Conservation (phyloP, 2,888 invertebrate genomes). For the Calliphora vomitoria region DNA sequence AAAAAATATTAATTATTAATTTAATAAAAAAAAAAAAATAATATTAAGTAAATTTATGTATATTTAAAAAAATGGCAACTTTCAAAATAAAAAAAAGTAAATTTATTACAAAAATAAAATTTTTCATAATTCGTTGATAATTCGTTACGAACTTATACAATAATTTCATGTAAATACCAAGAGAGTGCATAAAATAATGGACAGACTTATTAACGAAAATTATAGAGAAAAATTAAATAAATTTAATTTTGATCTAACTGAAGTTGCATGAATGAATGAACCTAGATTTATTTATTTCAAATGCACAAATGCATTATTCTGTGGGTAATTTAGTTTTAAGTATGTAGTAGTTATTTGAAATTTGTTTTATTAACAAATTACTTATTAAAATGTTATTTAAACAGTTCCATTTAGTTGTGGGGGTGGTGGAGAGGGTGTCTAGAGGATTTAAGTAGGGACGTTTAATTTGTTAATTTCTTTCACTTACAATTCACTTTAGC, state of each 20-base stretch:
- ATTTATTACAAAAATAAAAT: slow-evolving; percentile 50
- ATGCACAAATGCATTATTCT: slow-evolving; percentile 54
- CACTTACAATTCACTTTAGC: slow-evolving; percentile 62
- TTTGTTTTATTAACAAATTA: slow-evolving; percentile 31
- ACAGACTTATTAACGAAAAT: slow-evolving; percentile 25
- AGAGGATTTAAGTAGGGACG: neutral
- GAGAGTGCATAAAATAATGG: neutral
- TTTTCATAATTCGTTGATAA: slow-evolving; percentile 71
- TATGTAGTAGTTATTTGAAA: slow-evolving; percentile 11
- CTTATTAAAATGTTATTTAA: neutral
- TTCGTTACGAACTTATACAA: slow-evolving; percentile 60
- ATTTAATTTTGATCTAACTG: slow-evolving; percentile 34
- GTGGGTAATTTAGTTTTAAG: slow-evolving; percentile 37
- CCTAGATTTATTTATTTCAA: neutral
- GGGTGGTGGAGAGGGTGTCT: neutral
- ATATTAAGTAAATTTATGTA: slow-evolving; percentile 53
- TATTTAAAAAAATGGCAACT: slow-evolving; percentile 72
- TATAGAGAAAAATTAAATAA: neutral
- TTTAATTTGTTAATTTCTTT: slow-evolving; percentile 47
- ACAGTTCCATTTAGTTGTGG: slow-evolving; percentile 13
- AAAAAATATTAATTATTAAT: slow-evolving; percentile 65
- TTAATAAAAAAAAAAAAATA: slow-evolving; percentile 46
- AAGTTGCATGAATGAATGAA: slow-evolving; percentile 62
- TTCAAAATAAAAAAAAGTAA: slow-evolving; percentile 62
- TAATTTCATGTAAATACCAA: slow-evolving; percentile 42